phyloP scores from a whole-genome alignment of 2,113 vertebrate genomes.

The Empidonax alnorum region DNA sequence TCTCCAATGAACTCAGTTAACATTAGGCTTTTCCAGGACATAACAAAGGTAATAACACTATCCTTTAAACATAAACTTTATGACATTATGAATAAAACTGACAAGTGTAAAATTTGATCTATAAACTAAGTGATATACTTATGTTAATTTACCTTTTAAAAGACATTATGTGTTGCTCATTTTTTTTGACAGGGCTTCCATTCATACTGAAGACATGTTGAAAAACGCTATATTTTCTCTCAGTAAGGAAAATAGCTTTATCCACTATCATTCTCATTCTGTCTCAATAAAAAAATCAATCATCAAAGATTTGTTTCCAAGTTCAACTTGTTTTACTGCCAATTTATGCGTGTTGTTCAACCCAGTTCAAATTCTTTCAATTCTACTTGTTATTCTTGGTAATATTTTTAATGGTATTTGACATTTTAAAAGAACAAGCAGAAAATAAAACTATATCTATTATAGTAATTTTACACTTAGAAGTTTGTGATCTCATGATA shows the following conservation, averaged over 20 bases:
- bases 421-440: not conserved
- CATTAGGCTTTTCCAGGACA: constrained; percentile 59
- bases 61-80: constrained; percentile 73
- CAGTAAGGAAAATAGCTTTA: constrained; percentile 77
- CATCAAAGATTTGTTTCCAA: constrained; percentile 76
- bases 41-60: constrained; percentile 72
- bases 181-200: constrained; percentile 77
- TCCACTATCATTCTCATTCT: constrained; percentile 73
- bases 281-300: constrained; percentile 79
- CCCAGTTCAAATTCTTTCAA: constrained; percentile 69
- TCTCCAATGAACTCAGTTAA: constrained; percentile 61
- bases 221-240: constrained; percentile 79
- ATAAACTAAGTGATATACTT: constrained; percentile 78
- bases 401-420: constrained; percentile 41
- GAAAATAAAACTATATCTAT: constrained; percentile 4
- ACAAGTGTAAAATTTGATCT: constrained; percentile 75
- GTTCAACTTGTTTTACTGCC: constrained; percentile 76
- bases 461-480: constrained; percentile 12
- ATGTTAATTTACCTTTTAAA: constrained; percentile 78
- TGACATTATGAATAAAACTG: constrained; percentile 76
- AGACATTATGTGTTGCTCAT: constrained; percentile 73
- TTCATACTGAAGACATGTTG: constrained; percentile 76
- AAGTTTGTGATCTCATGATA: not conserved
- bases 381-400: constrained; percentile 61
- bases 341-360: constrained; percentile 72